A percentile compares a stretch with the other conserved stretches of the same genome.
Conservation (phyloP, 2,113 vertebrate species). For the Thoracochromis brauschi region DNA sequence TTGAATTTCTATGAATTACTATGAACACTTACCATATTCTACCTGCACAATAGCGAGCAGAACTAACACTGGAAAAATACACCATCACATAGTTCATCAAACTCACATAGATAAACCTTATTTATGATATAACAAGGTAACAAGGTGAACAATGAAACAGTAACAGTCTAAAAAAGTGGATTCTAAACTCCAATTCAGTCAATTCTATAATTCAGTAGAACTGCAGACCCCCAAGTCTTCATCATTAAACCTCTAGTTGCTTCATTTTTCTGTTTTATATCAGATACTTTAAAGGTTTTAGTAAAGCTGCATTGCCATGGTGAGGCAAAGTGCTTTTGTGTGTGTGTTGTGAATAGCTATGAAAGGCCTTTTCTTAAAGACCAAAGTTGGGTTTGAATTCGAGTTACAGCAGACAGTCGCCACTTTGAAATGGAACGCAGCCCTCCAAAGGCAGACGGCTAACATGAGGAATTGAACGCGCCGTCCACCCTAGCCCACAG, state of each 20-base stretch:
- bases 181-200: background rate
- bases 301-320: no score
- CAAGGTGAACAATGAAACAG: background rate
- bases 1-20: background rate
- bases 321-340: background rate
- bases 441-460: background rate
- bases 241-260: background rate
- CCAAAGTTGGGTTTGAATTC: background rate
- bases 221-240: background rate
- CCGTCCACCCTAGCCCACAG: rapidly evolving
- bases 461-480: background rate
- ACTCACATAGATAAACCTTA: background rate
- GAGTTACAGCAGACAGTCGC: background rate
- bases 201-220: background rate
- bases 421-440: background rate
- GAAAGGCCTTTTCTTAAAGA: background rate
- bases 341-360: background rate
- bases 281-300: background rate
- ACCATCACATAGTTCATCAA: background rate
- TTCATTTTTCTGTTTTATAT: background rate
- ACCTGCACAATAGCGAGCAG: background rate
- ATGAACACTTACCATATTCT: background rate
- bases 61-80: background rate
- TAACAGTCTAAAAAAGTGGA: background rate
- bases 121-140: background rate